Conservation (phyloP, 2,113 vertebrate genomes). For the Neofelis nebulosa region DNA sequence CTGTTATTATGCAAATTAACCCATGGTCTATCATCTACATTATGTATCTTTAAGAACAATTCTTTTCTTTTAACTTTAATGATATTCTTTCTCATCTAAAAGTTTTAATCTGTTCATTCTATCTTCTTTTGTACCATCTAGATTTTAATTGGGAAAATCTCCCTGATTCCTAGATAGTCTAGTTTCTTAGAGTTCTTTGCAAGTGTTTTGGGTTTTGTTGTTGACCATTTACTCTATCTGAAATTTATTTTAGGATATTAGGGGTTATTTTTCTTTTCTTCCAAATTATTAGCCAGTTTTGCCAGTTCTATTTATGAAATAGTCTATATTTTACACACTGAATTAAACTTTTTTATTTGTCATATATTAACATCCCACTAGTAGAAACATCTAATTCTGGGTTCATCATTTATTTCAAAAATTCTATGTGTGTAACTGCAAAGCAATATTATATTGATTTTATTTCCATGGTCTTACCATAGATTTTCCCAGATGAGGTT, state of each 20-base stretch:
- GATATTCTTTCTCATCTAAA: background rate
- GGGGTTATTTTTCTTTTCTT: background rate
- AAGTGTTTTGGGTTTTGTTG: background rate
- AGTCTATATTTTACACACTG: background rate
- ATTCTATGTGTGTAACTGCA: background rate
- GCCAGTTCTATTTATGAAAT: background rate
- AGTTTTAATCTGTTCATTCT: background rate
- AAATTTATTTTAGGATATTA: slow-evolving; percentile 32
- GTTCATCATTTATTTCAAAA: background rate
- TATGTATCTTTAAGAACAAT: background rate
- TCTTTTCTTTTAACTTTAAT: background rate
- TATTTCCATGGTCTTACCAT: background rate
- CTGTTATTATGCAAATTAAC: background rate
- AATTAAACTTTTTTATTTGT: background rate
- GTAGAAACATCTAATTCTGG: background rate
- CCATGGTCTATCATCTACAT: background rate
- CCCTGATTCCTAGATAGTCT: background rate
- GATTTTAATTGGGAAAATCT: background rate
- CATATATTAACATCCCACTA: background rate
- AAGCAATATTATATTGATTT: background rate
- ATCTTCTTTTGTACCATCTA: background rate
- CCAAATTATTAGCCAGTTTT: background rate
- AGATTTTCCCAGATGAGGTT: background rate
- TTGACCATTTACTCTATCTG: background rate
- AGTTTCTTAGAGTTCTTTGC: background rate